Base-by-base conservation (phyloP, 2,888 invertebrate genomes). In the Callyntrura sp. region DNA sequence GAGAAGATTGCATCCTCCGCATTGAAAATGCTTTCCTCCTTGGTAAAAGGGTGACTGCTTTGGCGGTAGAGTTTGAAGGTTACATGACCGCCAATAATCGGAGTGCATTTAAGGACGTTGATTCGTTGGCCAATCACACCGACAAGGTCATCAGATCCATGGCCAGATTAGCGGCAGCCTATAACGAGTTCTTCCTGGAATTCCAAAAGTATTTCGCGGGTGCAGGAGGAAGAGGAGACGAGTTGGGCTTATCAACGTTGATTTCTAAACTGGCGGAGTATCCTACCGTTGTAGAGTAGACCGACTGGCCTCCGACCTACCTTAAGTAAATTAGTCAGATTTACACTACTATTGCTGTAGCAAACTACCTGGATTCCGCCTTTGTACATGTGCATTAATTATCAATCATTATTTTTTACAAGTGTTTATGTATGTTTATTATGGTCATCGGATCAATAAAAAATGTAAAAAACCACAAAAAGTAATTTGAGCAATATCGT, bases 31-130 rank as follows among this genome's bases (percentile, higher is more conserved):
- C 81, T 0, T 73, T 88, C 23, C 9, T 20, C 1, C 17, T 82
- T 2, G 48, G 87, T 14, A 55, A 57, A 4, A n/a, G 23, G 48
- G 82, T 82, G 14, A 43, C 28, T 23, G 73, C 81, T 4, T 25
- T 88, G 11, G 82, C 57, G 5, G 48, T 25, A 0, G 87, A 88
- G 0, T 88, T 88, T 48, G 87, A 88, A 45, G 20, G 48, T 9
- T 88, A 88, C 48, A 88, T 88, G 87, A 17, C 45, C n/a, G 45
- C 81, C 45, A 88, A 88, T 57, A 88, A 88, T 73, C 87, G 87
- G 3, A 82, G 87, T 14, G 87, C 87, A 0, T 88, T 88, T 82
- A 81, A 57, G 73, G 87, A 88, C 17, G 87, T 88, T 9, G 87
- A 88, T 0, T 81, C 87, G 11, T 48, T 88, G 45, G 43, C 73